These are phyloP conservation scores for Sebastes minor DNA, from an alignment of 2,797 vertebrate genomes.

Conservation along the genomic window DNA sequence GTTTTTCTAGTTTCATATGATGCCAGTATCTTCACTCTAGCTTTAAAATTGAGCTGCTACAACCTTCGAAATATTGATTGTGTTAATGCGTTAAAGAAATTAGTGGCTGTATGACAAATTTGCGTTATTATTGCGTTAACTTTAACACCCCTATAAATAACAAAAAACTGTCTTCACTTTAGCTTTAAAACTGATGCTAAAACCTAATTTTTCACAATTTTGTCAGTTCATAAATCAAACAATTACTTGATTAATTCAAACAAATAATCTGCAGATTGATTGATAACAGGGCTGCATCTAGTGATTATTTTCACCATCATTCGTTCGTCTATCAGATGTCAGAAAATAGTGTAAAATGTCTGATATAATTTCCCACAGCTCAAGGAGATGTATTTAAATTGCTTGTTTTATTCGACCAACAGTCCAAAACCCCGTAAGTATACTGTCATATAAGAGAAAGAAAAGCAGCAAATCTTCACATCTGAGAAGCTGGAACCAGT, in stretches of 20 bases:
- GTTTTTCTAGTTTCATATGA: no score
- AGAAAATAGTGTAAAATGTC: neutral
- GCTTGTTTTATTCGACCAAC: neutral
- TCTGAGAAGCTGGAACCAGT: neutral
- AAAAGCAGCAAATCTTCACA: neutral
- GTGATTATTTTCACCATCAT: neutral
- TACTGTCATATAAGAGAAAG: neutral
- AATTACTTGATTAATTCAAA: no score
- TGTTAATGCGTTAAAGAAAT: no score
- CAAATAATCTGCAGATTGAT: rapidly evolving
- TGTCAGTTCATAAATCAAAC: no score
- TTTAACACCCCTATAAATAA: no score
- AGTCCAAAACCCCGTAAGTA: neutral
- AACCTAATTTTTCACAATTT: no score
- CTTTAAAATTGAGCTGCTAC: no score
- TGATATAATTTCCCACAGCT: neutral
- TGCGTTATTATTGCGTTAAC: rapidly evolving
- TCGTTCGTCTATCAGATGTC: neutral
- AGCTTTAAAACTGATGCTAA: no score
- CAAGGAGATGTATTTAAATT: neutral
- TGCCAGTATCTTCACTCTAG: no score
- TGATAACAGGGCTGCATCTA: neutral
- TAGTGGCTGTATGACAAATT: rapidly evolving
- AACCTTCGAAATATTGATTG: rapidly evolving
- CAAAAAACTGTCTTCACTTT: no score